Evolutionary conservation across 2,113 vertebrate species (phyloP).

Genomic region (Danio rerio): DNA sequence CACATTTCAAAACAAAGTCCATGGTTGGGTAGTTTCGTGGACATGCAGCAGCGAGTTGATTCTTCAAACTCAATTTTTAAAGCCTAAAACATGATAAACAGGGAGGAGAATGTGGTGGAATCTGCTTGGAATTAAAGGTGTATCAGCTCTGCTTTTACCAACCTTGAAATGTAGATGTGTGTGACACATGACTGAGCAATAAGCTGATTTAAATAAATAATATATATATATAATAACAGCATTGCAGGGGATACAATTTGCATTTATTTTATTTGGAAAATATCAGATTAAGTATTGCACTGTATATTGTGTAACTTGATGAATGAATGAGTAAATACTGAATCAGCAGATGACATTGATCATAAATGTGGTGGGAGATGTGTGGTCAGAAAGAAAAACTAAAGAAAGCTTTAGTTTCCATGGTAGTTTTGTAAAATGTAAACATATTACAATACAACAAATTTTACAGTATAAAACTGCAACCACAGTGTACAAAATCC

Average conservation of each 20-base stretch:
- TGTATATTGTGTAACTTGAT: slow-evolving; percentile 10
- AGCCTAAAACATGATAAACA: background rate
- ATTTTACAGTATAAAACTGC: background rate
- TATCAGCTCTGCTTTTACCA: background rate
- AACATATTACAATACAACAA: background rate
- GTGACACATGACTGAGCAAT: too few relatives aligned
- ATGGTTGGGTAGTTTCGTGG: slow-evolving; percentile 9
- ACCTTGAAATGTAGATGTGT: background rate
- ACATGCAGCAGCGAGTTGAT: background rate
- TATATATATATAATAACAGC: background rate
- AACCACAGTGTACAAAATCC: too few relatives aligned
- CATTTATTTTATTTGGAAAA: background rate
- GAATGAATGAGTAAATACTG: background rate
- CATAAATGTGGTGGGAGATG: background rate
- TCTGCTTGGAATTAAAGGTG: background rate
- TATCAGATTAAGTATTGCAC: background rate
- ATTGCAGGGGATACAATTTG: background rate
- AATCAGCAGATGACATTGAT: background rate
- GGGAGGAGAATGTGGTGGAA: background rate
- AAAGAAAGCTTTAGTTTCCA: background rate
- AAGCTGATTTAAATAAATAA: background rate
- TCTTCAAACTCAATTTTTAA: background rate
- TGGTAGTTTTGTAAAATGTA: background rate
- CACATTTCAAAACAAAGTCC: slow-evolving; percentile 42
- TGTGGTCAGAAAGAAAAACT: background rate